phyloP scores from a whole-genome alignment of 2,113 vertebrate species.

The Phyllostomus discolor region DNA sequence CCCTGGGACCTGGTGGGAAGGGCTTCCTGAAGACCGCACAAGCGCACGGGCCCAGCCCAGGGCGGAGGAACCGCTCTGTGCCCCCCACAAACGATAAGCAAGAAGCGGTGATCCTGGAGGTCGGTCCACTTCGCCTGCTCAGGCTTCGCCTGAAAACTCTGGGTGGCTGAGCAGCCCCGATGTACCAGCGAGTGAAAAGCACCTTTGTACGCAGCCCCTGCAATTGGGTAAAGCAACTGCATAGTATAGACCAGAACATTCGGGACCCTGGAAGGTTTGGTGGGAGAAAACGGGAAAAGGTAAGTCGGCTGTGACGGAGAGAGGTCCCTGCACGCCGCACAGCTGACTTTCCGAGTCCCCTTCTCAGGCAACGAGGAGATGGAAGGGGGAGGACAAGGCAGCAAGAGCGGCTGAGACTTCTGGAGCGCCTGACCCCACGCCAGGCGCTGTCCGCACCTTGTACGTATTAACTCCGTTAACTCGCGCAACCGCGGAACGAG shows the following conservation, averaged over 20 bases:
- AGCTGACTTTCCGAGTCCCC: not conserved
- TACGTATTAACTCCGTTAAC: not conserved
- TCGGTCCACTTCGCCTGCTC: not conserved
- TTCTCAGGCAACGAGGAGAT: not conserved
- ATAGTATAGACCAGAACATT: not conserved
- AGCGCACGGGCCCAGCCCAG: slow-evolving; percentile 21
- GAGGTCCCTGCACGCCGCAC: not conserved
- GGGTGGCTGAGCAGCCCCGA: not conserved
- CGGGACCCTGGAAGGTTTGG: not conserved
- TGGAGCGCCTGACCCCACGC: not conserved
- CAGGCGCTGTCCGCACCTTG: too few species aligned
- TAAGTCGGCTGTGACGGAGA: not conserved
- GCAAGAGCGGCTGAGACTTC: not conserved
- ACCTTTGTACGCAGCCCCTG: not conserved
- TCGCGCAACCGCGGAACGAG: not conserved
- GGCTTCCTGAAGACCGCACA: not conserved
- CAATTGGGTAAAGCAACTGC: not conserved
- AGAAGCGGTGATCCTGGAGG: not conserved
- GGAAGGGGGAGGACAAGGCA: not conserved
- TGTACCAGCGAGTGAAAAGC: not conserved
- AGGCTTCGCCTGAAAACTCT: not conserved
- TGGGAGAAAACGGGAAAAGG: not conserved
- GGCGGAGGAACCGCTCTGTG: slow-evolving; percentile 30
- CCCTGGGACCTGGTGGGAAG: not conserved
- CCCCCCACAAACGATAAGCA: slow-evolving; percentile 9